phyloP scores from a whole-genome alignment of 2,888 invertebrate genomes.

The Allacma fusca region DNA sequence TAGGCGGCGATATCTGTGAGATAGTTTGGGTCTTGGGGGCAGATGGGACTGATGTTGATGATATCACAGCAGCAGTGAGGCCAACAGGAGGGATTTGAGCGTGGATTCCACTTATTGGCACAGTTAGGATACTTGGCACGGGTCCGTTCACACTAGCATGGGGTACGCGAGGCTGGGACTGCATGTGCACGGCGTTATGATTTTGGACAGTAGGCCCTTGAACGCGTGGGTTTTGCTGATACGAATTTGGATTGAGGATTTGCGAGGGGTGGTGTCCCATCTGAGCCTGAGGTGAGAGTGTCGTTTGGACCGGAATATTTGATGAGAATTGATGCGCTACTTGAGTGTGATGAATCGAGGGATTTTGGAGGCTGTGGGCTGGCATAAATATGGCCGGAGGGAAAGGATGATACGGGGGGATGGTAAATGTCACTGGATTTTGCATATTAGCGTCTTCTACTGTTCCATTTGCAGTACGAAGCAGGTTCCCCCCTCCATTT shows the following conservation, averaged over 20 bases:
- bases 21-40: background rate
- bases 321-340: slow-evolving; percentile 40
- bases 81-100: slow-evolving; percentile 32
- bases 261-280: slow-evolving; percentile 23
- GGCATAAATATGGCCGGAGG: slow-evolving; percentile 37
- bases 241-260: slow-evolving; percentile 6
- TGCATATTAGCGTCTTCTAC: slow-evolving; percentile 28
- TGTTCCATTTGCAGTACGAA: slow-evolving; percentile 1
- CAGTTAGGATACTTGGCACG: slow-evolving; percentile 26
- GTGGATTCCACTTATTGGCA: slow-evolving; percentile 7
- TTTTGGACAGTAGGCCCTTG: background rate
- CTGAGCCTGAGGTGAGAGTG: slow-evolving; percentile 31
- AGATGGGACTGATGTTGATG: slow-evolving; percentile 14
- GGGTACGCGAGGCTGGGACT: slow-evolving; percentile 4
- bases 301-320: slow-evolving; percentile 31
- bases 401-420: slow-evolving; percentile 30
- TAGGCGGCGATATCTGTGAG: slow-evolving; percentile 47
- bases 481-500: background rate
- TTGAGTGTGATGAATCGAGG: slow-evolving; percentile 30
- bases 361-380: slow-evolving; percentile 13
- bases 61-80: slow-evolving; percentile 14
- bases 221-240: slow-evolving; percentile 23
- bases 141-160: slow-evolving; percentile 36
- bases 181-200: slow-evolving; percentile 4
- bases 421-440: slow-evolving; percentile 27